phyloP scores from a whole-genome alignment of 1,140 invertebrate species.

The Palaemon carinicauda region DNA sequence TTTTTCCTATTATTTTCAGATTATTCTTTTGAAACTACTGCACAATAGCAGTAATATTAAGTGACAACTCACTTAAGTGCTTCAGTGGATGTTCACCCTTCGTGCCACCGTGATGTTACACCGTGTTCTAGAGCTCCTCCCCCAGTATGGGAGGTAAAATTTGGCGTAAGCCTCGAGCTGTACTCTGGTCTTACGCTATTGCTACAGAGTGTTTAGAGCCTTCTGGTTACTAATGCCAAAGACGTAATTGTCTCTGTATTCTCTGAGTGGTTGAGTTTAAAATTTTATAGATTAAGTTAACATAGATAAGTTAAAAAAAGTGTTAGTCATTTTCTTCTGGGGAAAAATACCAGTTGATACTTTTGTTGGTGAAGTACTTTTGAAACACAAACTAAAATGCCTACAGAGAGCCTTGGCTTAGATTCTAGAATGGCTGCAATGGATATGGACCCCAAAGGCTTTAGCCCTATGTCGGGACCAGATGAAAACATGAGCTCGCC shows the following conservation, averaged over 20 bases:
- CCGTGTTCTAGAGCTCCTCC: slow-evolving; percentile 15
- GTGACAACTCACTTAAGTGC: slow-evolving; percentile 12
- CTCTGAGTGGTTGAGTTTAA: too few relatives aligned
- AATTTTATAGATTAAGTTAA: too few relatives aligned
- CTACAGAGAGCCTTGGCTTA: slow-evolving; percentile 55
- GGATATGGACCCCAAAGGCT: slow-evolving; percentile 56
- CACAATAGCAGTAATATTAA: slow-evolving; percentile 36
- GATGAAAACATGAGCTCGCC: slow-evolving; percentile 55
- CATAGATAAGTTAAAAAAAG: too few relatives aligned
- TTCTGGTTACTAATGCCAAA: too few relatives aligned
- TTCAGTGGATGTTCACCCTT: not conserved
- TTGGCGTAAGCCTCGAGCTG: slow-evolving; percentile 12
- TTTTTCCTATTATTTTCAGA: slow-evolving; percentile 31
- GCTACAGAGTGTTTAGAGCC: not conserved
- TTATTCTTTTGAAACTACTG: slow-evolving; percentile 21
- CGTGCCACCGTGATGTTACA: slow-evolving; percentile 16
- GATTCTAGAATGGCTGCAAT: slow-evolving; percentile 49
- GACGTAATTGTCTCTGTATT: too few relatives aligned
- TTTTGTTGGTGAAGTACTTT: slow-evolving; percentile 29
- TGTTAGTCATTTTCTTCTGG: not conserved
- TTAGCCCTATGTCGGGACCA: slow-evolving; percentile 54
- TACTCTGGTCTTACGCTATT: slow-evolving; percentile 29
- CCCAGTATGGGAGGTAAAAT: slow-evolving; percentile 30
- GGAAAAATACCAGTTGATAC: slow-evolving; percentile 29
- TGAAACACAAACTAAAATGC: slow-evolving; percentile 54